phyloP scores from a whole-genome alignment of 2,113 vertebrate genomes.

The Elephantulus edwardii region DNA sequence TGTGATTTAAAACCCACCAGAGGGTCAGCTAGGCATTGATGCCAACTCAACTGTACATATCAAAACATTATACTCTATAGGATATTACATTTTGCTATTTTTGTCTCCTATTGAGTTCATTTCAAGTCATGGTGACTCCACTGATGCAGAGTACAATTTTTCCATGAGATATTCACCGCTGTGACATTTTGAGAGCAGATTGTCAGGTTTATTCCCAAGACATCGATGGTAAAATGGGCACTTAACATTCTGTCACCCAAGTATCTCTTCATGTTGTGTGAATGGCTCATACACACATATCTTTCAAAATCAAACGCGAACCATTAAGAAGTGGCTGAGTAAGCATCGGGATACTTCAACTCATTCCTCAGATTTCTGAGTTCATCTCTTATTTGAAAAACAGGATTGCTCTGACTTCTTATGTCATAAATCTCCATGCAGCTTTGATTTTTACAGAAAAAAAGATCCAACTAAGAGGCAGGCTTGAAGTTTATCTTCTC shows the following conservation, averaged over 20 bases:
- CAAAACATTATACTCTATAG: no score
- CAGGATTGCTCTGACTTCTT: background rate
- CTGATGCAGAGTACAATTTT: background rate
- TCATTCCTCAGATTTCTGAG: constrained; percentile 38
- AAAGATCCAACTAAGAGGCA: background rate
- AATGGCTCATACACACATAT: no score
- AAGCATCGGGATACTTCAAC: background rate
- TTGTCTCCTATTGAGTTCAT: background rate
- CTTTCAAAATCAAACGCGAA: background rate
- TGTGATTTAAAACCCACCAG: no score
- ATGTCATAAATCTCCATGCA: background rate
- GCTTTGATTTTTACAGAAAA: constrained; percentile 5
- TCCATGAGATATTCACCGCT: background rate
- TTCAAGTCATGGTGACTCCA: background rate
- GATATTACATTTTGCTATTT: no score
- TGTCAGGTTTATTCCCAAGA: background rate
- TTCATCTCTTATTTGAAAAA: constrained; percentile 47
- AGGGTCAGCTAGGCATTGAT: no score
- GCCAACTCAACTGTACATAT: no score
- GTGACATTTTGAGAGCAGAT: background rate
- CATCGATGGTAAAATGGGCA: background rate
- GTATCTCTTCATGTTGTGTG: no score
- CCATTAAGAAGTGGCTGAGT: background rate
- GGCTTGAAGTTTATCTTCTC: constrained; percentile 43
- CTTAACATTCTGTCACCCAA: background rate